Conservation (phyloP, 2,797 vertebrate genomes). For the Fundulus diaphanus region DNA sequence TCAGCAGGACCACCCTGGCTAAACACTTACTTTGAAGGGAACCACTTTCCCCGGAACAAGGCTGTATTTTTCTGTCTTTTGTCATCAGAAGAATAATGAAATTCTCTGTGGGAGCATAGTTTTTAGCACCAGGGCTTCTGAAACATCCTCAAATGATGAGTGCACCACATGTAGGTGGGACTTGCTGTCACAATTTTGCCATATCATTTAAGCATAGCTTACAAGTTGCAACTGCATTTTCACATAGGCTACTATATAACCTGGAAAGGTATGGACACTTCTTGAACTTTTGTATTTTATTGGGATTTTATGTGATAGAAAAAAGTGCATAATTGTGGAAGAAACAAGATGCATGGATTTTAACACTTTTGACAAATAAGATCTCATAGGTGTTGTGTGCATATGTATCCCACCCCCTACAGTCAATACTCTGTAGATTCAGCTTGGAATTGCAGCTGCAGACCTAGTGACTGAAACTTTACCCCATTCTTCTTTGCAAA, state of each 20-base stretch:
- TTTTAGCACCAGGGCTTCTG: conserved; percentile 28
- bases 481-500: neutral
- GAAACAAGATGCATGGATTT: neutral
- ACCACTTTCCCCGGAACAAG: conserved; percentile 34
- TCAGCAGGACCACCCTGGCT: conserved; percentile 72
- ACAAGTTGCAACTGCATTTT: conserved; percentile 46
- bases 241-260: conserved; percentile 36
- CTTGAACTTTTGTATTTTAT: neutral
- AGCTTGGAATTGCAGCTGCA: neutral
- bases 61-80: conserved; percentile 44
- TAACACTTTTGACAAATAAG: neutral
- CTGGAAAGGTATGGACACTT: too few relatives aligned
- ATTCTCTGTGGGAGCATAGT: conserved; percentile 19
- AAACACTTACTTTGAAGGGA: conserved; percentile 28
- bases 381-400: neutral
- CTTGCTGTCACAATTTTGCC: conserved; percentile 52
- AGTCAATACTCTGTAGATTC: neutral
- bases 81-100: conserved; percentile 53
- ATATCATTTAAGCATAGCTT: conserved; percentile 60
- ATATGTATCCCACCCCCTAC: neutral
- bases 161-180: conserved; percentile 38
- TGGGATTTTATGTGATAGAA: neutral
- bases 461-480: neutral
- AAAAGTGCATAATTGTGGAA: neutral
- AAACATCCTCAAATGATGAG: conserved; percentile 23